Conservation (phyloP, 2,113 vertebrate species). For the Rattus rattus region DNA sequence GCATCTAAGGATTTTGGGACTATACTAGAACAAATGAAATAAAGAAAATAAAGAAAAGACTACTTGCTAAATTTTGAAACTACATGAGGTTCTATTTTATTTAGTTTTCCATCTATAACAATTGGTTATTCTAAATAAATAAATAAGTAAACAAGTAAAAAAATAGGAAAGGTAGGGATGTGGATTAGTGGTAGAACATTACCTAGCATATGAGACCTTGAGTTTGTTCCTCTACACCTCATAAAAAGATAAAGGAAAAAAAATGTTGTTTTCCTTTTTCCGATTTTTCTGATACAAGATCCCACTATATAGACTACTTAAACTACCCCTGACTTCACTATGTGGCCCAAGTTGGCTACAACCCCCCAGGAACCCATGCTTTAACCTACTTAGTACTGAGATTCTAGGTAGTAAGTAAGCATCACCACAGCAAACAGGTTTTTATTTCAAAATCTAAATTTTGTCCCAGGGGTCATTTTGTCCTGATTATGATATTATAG, state of each 20-base stretch:
- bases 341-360: not conserved
- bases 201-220: not conserved
- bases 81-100: constrained; percentile 27
- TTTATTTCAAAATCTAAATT: constrained; percentile 58
- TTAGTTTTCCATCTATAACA: constrained; percentile 16
- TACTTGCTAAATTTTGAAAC: constrained; percentile 40
- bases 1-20: not conserved
- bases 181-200: not conserved
- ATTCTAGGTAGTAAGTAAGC: not conserved
- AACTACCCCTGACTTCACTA: not conserved
- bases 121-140: not conserved
- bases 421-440: not conserved
- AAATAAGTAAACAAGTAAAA: no score
- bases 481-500: not conserved
- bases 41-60: not conserved
- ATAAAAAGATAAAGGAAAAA: not conserved
- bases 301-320: not conserved
- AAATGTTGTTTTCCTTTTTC: not conserved
- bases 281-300: not conserved
- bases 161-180: not conserved
- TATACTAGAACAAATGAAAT: not conserved
- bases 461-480: constrained; percentile 19
- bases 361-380: not conserved
- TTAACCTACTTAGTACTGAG: not conserved
- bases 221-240: not conserved